phyloP scores from a whole-genome alignment of 2,888 invertebrate species.

The Latrodectus hesperus region DNA sequence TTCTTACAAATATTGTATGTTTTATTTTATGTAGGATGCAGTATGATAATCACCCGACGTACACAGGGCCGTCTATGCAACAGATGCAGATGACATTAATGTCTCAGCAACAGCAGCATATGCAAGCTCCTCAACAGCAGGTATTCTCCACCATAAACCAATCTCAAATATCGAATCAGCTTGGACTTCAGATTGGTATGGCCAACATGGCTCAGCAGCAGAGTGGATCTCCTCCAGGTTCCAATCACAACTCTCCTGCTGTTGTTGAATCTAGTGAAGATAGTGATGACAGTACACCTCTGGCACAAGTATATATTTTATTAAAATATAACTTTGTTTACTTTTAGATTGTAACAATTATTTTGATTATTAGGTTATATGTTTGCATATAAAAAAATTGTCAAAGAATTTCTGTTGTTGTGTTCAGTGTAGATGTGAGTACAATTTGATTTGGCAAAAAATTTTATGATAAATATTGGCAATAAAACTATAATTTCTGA shows the following conservation, averaged over 20 bases:
- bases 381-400: too few relatives aligned
- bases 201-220: slow-evolving; percentile 4
- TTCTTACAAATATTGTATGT: too few relatives aligned
- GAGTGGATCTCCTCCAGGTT: slow-evolving; percentile 71
- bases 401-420: too few relatives aligned
- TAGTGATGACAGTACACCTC: slow-evolving; percentile 83
- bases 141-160: slow-evolving; percentile 71
- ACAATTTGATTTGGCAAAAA: too few relatives aligned
- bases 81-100: slow-evolving; percentile 72
- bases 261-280: slow-evolving; percentile 86
- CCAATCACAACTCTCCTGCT: slow-evolving; percentile 77
- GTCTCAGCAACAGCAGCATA: slow-evolving; percentile 78
- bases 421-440: too few relatives aligned
- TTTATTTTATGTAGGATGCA: slow-evolving; percentile 45
- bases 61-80: slow-evolving; percentile 72
- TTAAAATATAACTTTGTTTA: not conserved
- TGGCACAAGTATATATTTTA: slow-evolving; percentile 74
- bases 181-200: slow-evolving; percentile 71
- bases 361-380: too few relatives aligned
- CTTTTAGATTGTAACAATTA: too few relatives aligned
- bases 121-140: slow-evolving; percentile 74
- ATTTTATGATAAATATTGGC: too few relatives aligned
- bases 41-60: slow-evolving; percentile 48
- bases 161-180: slow-evolving; percentile 71
- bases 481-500: too few relatives aligned